Conservation (phyloP, 2,888 invertebrate species). For the Cabera pusaria region DNA sequence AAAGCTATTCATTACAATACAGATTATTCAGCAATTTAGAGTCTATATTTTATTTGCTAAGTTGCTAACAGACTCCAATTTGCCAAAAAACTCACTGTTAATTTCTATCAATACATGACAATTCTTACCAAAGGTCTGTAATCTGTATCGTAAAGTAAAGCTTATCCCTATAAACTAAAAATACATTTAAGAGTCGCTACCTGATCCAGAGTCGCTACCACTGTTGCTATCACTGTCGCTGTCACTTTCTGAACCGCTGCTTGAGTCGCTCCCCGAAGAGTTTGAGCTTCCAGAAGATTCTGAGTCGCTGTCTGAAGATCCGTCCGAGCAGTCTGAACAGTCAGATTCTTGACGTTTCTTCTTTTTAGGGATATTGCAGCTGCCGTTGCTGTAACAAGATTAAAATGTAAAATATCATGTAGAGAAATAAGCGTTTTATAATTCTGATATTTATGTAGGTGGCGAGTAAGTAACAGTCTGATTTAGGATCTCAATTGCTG, state of each 20-base stretch:
- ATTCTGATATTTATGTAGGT: no score
- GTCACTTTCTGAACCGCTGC: constrained; percentile 42
- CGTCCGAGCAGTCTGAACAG: constrained; percentile 55
- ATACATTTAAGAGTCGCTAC: constrained; percentile 3
- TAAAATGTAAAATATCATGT: background rate
- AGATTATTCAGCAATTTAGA: background rate
- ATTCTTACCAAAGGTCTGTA: no score
- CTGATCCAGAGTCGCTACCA: constrained; percentile 53
- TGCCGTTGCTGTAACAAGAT: constrained; percentile 50
- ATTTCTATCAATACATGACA: no score
- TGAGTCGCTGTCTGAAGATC: constrained; percentile 59
- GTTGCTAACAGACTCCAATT: no score
- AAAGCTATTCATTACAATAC: constrained; percentile 3
- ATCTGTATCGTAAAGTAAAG: constrained; percentile 1
- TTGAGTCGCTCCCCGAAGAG: constrained; percentile 54
- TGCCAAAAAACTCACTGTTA: no score
- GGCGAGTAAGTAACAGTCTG: no score
- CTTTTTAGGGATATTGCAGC: constrained; percentile 66
- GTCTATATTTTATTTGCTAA: no score
- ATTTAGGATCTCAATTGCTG: no score
- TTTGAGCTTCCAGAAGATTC: constrained; percentile 57
- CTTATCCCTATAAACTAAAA: background rate
- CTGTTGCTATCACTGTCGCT: constrained; percentile 59
- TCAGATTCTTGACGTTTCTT: constrained; percentile 59
- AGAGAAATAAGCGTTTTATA: no score